Percentiles rank a stretch among this genome's conserved stretches.
These are phyloP conservation scores for Lasaia peninsularis DNA, from an alignment of 1,140 invertebrate genomes.

Conservation along the genomic window DNA sequence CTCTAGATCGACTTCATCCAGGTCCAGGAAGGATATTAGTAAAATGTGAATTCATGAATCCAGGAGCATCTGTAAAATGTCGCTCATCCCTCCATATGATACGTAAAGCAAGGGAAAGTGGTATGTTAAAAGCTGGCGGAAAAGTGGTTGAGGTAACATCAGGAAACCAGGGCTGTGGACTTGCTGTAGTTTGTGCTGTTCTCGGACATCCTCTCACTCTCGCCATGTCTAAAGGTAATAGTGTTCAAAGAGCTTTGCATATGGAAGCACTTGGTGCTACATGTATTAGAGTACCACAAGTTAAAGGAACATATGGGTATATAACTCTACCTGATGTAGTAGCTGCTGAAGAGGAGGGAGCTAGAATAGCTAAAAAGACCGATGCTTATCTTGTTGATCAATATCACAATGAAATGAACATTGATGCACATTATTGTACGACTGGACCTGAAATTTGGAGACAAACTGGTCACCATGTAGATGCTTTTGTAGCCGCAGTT, in stretches of 20 bases:
- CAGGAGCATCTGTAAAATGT: conserved; percentile 63
- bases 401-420: conserved; percentile 52
- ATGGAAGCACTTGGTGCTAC: conserved; percentile 66
- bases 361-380: conserved; percentile 43
- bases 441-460: conserved; percentile 68
- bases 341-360: conserved; percentile 47
- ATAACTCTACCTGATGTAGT: conserved; percentile 58
- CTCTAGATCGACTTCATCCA: conserved; percentile 52
- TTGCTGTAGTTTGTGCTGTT: conserved; percentile 66
- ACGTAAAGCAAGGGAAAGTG: conserved; percentile 39
- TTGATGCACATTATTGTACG: conserved; percentile 47
- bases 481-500: conserved; percentile 59
- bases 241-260: conserved; percentile 57
- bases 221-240: conserved; percentile 64
- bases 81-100: conserved; percentile 64
- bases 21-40: conserved; percentile 60
- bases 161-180: conserved; percentile 63
- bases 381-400: conserved; percentile 61
- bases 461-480: conserved; percentile 57
- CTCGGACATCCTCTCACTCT: conserved; percentile 55
- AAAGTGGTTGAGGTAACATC: conserved; percentile 63
- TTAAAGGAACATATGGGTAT: conserved; percentile 62
- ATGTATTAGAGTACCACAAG: conserved; percentile 58
- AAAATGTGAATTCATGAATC: conserved; percentile 71
- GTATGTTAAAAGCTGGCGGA: conserved; percentile 45